Conservation (phyloP, 2,888 invertebrate genomes). For the Synanthedon andrenaeformis region DNA sequence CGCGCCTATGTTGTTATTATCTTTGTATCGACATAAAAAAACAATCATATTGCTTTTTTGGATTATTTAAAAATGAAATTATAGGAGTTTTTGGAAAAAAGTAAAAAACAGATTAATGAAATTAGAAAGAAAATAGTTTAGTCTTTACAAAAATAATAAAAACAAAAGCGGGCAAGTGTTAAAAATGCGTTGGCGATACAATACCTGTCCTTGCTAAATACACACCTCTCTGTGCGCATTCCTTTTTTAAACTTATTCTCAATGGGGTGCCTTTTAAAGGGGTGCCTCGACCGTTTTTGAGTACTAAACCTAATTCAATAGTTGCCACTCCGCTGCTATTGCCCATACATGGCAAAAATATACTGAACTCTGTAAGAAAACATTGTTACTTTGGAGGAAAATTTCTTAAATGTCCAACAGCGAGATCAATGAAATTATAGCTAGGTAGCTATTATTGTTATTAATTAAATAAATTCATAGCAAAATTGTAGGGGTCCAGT, state of each 20-base stretch:
- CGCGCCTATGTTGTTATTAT: neutral
- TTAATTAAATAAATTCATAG: too few relatives aligned
- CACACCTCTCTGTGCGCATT: constrained; percentile 94
- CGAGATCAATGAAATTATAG: too few relatives aligned
- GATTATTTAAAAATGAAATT: neutral
- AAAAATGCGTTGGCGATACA: constrained; percentile 73
- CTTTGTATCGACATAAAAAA: neutral
- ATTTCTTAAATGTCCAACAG: too few relatives aligned
- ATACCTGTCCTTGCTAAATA: constrained; percentile 74
- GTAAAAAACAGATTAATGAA: neutral
- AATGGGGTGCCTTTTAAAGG: constrained; percentile 89
- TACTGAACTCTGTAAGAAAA: constrained; percentile 81
- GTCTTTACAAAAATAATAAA: constrained; percentile 9
- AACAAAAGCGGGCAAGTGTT: constrained; percentile 57
- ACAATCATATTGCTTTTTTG: neutral
- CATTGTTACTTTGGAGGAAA: neutral
- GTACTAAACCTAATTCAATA: constrained; percentile 87
- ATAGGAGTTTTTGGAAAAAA: neutral
- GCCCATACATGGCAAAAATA: constrained; percentile 87
- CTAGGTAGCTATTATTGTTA: too few relatives aligned
- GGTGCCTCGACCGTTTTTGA: constrained; percentile 83
- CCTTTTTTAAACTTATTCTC: constrained; percentile 88
- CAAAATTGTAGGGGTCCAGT: too few relatives aligned
- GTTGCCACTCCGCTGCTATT: constrained; percentile 89
- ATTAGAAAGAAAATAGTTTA: neutral